Conservation (phyloP, 1,140 invertebrate species). For the Ceratitis capitata region DNA sequence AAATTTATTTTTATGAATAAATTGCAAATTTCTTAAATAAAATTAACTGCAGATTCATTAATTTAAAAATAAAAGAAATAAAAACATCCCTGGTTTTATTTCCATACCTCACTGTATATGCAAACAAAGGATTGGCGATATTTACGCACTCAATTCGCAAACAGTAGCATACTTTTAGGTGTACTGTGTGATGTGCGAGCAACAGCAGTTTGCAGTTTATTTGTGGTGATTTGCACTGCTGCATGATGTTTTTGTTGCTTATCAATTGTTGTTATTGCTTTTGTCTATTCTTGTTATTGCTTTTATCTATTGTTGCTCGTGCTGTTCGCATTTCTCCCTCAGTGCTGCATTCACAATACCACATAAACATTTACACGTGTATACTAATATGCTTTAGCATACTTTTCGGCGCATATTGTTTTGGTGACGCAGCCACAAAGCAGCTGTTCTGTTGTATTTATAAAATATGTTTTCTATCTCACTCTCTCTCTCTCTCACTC, state of each 20-base stretch:
- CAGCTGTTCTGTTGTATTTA: background rate
- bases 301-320: background rate
- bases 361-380: background rate
- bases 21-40: no score
- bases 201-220: slow-evolving; percentile 2
- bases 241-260: background rate
- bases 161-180: background rate
- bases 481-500: no score
- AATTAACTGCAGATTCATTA: no score
- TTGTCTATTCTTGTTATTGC: no score
- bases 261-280: no score
- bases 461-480: background rate
- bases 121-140: background rate
- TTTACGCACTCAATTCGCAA: background rate
- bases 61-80: no score
- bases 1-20: no score
- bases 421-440: background rate
- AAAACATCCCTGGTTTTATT: no score
- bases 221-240: slow-evolving; percentile 18
- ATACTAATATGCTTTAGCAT: background rate
- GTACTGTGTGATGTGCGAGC: background rate
- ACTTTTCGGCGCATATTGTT: slow-evolving; percentile 11
- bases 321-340: background rate
- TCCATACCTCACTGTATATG: no score
- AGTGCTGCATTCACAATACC: background rate